Percentiles rank a stretch among this genome's conserved stretches.
Evolutionary conservation across 2,888 invertebrate species (phyloP).

Genomic region (Hyles lineata): DNA sequence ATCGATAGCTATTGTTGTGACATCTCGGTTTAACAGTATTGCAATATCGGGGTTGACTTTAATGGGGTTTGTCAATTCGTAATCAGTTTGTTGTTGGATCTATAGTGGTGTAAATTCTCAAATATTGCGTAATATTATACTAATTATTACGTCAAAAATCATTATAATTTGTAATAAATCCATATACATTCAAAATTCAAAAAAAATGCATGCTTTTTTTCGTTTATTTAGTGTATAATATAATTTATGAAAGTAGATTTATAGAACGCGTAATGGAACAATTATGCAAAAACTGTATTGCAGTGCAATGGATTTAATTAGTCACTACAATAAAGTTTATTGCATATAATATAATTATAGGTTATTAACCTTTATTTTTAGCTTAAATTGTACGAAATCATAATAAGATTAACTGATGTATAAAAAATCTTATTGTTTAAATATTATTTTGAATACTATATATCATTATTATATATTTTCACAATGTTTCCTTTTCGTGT

Average conservation of each 20-base stretch:
- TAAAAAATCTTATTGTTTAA: no score
- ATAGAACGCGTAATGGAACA: not conserved
- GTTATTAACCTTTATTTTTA: not conserved
- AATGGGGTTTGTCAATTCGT: not conserved
- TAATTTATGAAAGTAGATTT: not conserved
- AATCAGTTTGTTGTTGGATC: not conserved
- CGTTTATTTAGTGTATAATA: no score
- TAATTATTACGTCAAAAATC: no score
- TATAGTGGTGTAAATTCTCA: no score
- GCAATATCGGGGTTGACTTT: not conserved
- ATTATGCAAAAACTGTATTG: not conserved
- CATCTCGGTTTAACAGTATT: not conserved
- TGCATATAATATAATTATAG: not conserved
- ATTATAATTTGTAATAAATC: no score
- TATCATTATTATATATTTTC: no score
- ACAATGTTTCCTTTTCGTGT: no score
- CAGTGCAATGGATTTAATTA: not conserved
- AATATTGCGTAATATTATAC: no score
- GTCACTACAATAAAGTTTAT: not conserved
- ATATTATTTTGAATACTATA: no score
- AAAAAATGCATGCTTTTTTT: no score
- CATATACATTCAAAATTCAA: no score
- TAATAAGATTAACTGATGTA: no score
- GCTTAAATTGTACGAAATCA: not conserved
- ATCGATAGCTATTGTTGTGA: conserved; percentile 9